phyloP scores from a whole-genome alignment of 2,113 vertebrate species.

The Rousettus leschenaultii region DNA sequence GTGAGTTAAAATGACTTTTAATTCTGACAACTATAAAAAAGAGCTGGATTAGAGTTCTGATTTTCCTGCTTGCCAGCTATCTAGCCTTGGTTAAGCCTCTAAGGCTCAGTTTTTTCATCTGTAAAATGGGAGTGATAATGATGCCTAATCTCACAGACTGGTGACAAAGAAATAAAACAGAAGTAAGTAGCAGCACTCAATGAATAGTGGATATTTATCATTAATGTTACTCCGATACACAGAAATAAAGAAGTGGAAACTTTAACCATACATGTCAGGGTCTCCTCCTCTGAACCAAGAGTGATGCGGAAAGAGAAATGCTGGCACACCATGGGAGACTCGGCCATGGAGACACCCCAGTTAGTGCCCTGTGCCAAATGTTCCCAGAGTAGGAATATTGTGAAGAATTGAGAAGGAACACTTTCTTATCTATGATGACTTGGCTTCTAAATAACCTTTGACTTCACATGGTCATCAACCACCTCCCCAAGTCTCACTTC shows the following conservation, averaged over 20 bases:
- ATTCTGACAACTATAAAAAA: background rate
- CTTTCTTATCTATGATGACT: background rate
- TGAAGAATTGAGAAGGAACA: background rate
- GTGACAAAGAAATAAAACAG: background rate
- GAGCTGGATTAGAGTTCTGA: background rate
- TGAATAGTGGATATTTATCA: background rate
- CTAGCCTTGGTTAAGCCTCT: background rate
- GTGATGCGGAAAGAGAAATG: background rate
- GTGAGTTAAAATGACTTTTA: background rate
- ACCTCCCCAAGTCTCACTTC: background rate
- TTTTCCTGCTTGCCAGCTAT: background rate
- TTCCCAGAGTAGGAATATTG: background rate
- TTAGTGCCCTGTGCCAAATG: background rate
- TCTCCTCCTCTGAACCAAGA: background rate
- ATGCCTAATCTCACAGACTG: background rate
- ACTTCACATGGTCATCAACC: background rate
- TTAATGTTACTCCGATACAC: background rate
- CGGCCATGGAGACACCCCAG: background rate
- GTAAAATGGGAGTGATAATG: background rate
- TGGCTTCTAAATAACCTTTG: background rate
- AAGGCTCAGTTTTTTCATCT: background rate
- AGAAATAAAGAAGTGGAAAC: background rate
- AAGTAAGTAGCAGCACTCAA: background rate
- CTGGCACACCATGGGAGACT: background rate
- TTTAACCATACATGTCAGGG: background rate